phyloP scores from a whole-genome alignment of 2,113 vertebrate genomes.

The Centropristis striata region DNA sequence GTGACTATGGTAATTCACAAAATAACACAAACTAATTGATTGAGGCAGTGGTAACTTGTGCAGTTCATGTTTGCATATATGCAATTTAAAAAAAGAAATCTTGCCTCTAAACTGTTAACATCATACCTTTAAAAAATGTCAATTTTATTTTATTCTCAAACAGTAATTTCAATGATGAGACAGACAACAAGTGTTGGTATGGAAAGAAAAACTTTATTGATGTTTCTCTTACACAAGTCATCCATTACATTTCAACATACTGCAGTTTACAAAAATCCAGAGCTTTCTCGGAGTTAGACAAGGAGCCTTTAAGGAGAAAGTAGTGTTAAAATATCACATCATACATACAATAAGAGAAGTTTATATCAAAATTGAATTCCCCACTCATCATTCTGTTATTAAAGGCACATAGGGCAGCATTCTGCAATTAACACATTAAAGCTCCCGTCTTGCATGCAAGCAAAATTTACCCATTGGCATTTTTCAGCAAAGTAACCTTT shows the following conservation, averaged over 20 bases:
- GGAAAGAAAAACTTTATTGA: slow-evolving; percentile 81
- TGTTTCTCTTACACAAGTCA: slow-evolving; percentile 65
- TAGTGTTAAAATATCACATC: slow-evolving; percentile 52
- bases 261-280: slow-evolving; percentile 57
- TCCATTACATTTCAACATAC: slow-evolving; percentile 55
- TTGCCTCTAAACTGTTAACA: too few relatives aligned
- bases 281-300: slow-evolving; percentile 12
- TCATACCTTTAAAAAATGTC: background rate
- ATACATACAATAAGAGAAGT: slow-evolving; percentile 50
- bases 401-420: slow-evolving; percentile 50
- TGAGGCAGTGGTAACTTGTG: too few relatives aligned
- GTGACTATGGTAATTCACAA: too few relatives aligned
- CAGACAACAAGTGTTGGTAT: background rate
- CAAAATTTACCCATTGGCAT: slow-evolving; percentile 7
- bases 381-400: slow-evolving; percentile 27
- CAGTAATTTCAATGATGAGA: background rate
- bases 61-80: too few relatives aligned
- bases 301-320: slow-evolving; percentile 43
- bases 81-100: too few relatives aligned
- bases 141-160: background rate
- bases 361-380: slow-evolving; percentile 45
- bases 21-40: too few relatives aligned
- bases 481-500: slow-evolving; percentile 28
- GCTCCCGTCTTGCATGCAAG: slow-evolving; percentile 22
- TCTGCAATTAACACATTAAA: slow-evolving; percentile 29